Evolutionary conservation across 2,888 invertebrate genomes (phyloP), one percentile per base, ranked within the genome.

Genomic region (Slavum lentiscoides): DNA sequence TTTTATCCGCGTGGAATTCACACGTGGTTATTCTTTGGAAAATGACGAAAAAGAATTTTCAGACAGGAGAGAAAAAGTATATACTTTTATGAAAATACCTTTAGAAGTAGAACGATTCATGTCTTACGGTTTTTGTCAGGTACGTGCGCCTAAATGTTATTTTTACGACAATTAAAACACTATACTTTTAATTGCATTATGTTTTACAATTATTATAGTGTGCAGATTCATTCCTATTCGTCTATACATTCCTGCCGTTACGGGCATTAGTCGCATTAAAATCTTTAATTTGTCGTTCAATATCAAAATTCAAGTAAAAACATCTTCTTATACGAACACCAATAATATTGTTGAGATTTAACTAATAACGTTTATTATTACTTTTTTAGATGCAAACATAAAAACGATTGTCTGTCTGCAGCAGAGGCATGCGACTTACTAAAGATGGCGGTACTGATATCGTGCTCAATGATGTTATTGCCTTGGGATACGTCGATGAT

Each of bases 401-500:
- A 62, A 64, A 90, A 90, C 85, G 89, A 90, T 83, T 87, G 92
- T 83, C 87, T 96, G 83, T 92, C 93, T 83, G 93, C 95, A 61
- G 95, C 95, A 8, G 96, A 99, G 88, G 94, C 95, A 83, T 98
- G 98, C 88, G 99, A 99, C 89, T 88, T 98, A 81, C 88, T 99
- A 19, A 98, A 98, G 88, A 95, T 95, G n/a, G 89, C 92, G 74
- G 93, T 97, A 83, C 90, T 98, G 85, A 87, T 97, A 83, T 88
- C 92, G 59, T 93, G 95, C 85, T 93, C 94, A 85, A 90, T 93
- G 84, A 87, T 94, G 82, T 94, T 98, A 90, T 92, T 94, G 85
- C 94, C 94, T 85, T 93, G 99, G 83, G 99, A 99, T 86, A 97
- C 97, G 62, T 98, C 97, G 84, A 95, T 98, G 90, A 92, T 98